These are phyloP conservation scores for Hemicordylus capensis DNA, from an alignment of 2,113 vertebrate species.

Conservation along the genomic window DNA sequence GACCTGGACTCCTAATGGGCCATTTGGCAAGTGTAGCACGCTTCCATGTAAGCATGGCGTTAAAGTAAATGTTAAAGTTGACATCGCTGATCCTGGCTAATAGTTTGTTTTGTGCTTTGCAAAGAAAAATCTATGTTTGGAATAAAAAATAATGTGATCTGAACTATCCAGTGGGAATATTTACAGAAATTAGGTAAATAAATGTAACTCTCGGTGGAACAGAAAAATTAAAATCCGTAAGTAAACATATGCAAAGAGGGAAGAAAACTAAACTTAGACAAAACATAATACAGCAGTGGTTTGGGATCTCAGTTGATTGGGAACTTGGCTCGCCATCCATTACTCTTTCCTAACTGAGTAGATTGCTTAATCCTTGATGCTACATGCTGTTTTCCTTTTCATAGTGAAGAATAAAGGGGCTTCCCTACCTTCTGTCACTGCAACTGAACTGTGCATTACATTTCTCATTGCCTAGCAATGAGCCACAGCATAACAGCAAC, in stretches of 20 bases:
- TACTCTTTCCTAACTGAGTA: neutral
- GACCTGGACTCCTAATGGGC: conserved; percentile 69
- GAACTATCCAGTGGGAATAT: conserved; percentile 49
- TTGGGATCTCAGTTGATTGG: neutral
- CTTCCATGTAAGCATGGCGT: neutral
- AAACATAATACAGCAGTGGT: neutral
- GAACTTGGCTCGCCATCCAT: neutral
- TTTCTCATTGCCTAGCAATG: neutral
- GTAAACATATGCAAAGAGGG: neutral
- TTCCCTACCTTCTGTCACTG: neutral
- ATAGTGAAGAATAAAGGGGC: neutral
- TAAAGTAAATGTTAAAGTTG: conserved; percentile 48
- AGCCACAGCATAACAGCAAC: no score
- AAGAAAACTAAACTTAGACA: neutral
- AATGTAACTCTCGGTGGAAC: neutral
- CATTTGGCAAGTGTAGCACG: conserved; percentile 64
- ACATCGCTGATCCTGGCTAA: conserved; percentile 55
- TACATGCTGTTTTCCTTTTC: neutral
- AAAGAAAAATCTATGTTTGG: conserved; percentile 62
- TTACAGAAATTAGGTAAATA: conserved; percentile 48
- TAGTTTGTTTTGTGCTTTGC: conserved; percentile 61
- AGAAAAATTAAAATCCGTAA: neutral
- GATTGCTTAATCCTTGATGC: neutral
- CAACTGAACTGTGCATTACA: neutral
- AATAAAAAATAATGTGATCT: conserved; percentile 47